These are phyloP conservation scores for Apamea epomidion DNA, from an alignment of 2,888 invertebrate genomes.

Conservation along the genomic window DNA sequence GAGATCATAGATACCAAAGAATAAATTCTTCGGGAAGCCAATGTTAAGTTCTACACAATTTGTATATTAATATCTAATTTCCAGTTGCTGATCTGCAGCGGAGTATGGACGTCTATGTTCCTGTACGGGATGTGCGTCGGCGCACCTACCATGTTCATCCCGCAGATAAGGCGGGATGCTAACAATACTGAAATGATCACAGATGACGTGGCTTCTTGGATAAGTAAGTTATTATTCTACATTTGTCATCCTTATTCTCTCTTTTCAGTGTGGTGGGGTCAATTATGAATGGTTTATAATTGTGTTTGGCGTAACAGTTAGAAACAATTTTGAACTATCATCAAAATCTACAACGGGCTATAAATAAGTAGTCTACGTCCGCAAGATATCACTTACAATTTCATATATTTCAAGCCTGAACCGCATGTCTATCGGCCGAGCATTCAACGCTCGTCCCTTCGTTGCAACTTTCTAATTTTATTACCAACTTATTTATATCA, in stretches of 20 bases:
- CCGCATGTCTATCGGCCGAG: not conserved
- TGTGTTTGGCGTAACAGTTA: not conserved
- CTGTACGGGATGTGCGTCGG: slow-evolving; percentile 64
- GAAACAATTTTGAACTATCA: not conserved
- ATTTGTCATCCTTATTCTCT: not conserved
- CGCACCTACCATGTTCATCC: slow-evolving; percentile 71
- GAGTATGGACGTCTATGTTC: slow-evolving; percentile 67
- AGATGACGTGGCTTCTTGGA: slow-evolving; percentile 68
- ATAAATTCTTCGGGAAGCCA: not conserved
- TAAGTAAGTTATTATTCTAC: slow-evolving; percentile 43
- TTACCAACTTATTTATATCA: not conserved
- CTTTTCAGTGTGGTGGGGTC: not conserved
- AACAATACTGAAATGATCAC: slow-evolving; percentile 66
- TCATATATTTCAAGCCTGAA: not conserved
- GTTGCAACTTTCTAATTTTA: slow-evolving; percentile 7
- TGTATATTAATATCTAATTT: slow-evolving; percentile 5
- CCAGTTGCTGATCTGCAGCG: slow-evolving; percentile 66
- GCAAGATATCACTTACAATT: not conserved
- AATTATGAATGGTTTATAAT: not conserved
- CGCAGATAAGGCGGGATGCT: slow-evolving; percentile 69
- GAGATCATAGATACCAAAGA: not conserved
- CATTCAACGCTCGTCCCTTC: not conserved
- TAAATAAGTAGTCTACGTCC: not conserved
- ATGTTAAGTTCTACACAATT: not conserved
- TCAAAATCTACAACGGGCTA: not conserved